Base-by-base conservation (phyloP, 2,797 vertebrate species). In the Sebastes itinus region DNA sequence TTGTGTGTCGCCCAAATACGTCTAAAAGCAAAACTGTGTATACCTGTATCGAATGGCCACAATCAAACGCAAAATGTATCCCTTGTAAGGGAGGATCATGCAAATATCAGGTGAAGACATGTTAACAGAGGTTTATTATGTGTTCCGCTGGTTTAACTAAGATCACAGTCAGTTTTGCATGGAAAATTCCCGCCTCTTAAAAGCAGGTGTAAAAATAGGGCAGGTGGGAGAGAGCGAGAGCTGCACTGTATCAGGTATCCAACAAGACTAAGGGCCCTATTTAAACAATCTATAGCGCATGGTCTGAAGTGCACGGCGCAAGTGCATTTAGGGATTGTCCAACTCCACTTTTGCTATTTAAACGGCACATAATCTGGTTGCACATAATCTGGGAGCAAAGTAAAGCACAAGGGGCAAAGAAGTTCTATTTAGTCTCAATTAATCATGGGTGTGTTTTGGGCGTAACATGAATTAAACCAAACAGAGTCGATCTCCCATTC, bases 251-350 rank as follows among this genome's bases (percentile, higher is more conserved):
- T 55, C 23, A 55, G 72, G 11, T 74, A 25, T 25, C 46, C 20
- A 30, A 25, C 32, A 56, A 25, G n/a, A 7, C 23, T 27, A 18
- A 52, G 49, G 49, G 20, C 49, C 49, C 2, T 52, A 52, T 52
- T 52, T 52, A 52, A 52, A 52, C 18, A 10, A 11, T 52, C 9
- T 52, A n/a, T 52, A 9, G 20, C 1, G 7, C 49, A n/a, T 52
- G 16, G 42, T 46, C 35, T 38, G 0, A 0, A 38, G 38, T 6
- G 5, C 5, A 42, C 0, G 16, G 49, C 4, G 1, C 20, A n/a
- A 52, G 7, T 49, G 18, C 46, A 49, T 52, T n/a, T 52, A 52
- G 49, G 20, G 46, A 9, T 20, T 52, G 1, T 52, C 20, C 49
- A 52, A 9, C 49, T 52, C 18, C 20, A 22, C 20, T 52, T 52